Conservation (phyloP, 64 coral and sea anemone genomes). For the Stichodactyla mertensii region DNA sequence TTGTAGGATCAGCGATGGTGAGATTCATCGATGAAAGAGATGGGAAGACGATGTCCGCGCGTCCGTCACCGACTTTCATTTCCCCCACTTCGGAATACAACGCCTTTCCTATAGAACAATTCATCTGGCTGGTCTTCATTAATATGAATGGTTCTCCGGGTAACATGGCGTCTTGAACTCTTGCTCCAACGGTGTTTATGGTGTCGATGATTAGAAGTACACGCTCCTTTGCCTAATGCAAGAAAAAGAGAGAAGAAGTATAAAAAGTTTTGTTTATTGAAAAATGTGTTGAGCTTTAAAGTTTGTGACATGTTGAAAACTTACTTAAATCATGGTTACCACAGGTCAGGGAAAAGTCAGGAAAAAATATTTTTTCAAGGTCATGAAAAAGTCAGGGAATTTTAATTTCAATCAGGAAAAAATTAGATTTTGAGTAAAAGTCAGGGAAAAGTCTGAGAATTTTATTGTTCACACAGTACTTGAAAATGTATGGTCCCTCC, state of each 20-base stretch:
- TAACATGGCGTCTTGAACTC: background rate
- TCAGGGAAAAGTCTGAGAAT: too few relatives aligned
- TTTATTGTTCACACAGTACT: too few relatives aligned
- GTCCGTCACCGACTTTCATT: constrained; percentile 22
- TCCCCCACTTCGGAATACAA: constrained; percentile 19
- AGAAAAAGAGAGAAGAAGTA: background rate
- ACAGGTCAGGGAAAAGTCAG: too few relatives aligned
- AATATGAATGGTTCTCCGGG: background rate
- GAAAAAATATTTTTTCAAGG: too few relatives aligned
- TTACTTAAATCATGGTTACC: too few relatives aligned
- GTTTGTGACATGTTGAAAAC: too few relatives aligned
- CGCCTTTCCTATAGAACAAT: constrained; percentile 17
- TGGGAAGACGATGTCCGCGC: constrained; percentile 32
- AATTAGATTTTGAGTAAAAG: too few relatives aligned
- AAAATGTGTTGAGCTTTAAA: too few relatives aligned
- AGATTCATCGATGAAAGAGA: constrained; percentile 36
- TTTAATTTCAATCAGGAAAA: too few relatives aligned
- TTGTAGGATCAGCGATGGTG: background rate
- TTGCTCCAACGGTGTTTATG: background rate
- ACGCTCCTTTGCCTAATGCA: background rate
- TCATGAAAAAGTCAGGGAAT: too few relatives aligned
- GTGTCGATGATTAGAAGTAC: background rate
- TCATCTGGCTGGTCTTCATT: background rate
- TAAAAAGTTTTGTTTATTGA: background rate
- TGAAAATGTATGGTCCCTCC: too few relatives aligned